Conservation (phyloP, 2,888 invertebrate genomes). For the Yponomeuta malinellus region DNA sequence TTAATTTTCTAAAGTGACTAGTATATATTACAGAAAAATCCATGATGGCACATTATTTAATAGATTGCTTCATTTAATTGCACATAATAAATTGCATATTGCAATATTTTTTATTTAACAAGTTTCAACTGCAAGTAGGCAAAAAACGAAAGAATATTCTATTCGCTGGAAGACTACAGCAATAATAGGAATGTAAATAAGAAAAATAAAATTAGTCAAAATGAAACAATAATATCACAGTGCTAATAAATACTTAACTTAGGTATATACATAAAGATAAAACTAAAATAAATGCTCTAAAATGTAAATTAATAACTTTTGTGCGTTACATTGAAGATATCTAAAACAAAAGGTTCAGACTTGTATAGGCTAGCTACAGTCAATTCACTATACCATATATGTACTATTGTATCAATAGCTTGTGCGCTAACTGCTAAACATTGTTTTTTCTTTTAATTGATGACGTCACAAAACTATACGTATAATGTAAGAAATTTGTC, state of each 20-base stretch:
- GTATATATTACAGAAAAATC: not conserved
- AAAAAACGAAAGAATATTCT: not conserved
- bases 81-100: not conserved
- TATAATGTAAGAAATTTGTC: too few species aligned
- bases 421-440: not conserved
- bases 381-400: not conserved
- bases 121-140: too few species aligned
- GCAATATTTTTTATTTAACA: not conserved
- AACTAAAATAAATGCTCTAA: not conserved
- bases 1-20: conserved; percentile 10
- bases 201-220: not conserved
- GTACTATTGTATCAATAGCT: not conserved
- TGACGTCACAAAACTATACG: too few species aligned
- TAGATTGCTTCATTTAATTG: conserved; percentile 5
- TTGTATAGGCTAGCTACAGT: not conserved
- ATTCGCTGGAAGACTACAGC: conserved; percentile 9
- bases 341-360: not conserved
- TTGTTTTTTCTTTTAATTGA: not conserved
- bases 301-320: conserved; percentile 18
- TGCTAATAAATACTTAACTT: not conserved
- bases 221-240: not conserved
- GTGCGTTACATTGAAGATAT: conserved; percentile 17
- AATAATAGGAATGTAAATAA: conserved; percentile 12
- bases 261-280: not conserved
- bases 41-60: conserved; percentile 13